Evolutionary conservation across 2,888 invertebrate genomes (phyloP), one percentile per base, ranked within the genome.

Genomic region (Encarsia formosa): DNA sequence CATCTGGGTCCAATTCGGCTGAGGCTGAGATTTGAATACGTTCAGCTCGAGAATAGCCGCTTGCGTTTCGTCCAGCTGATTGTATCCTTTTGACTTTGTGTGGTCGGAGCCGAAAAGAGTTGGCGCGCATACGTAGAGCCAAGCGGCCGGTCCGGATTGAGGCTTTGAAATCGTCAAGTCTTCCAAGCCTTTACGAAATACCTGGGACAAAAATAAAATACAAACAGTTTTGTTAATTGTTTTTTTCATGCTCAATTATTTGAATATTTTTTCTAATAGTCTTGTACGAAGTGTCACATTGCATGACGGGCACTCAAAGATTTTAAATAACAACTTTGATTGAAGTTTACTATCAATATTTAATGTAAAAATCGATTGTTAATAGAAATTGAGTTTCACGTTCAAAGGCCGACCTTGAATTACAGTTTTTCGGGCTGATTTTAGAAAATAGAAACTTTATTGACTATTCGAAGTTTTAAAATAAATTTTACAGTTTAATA

Each of bases 1-100:
- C 19, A 90, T 70, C 57, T 85, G 79, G 1, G 85, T 76, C 89
- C 89, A 90, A 45, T 84, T 84, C 0, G 88, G 85, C 64, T 88
- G 88, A 0, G 90, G 89, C 63, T 88, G 88, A 0, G 85, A 82
- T 48, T 87, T 68, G 31, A 90, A 66, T 0, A 90, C 86, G 40
- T 81, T 80, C 23, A 90, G 67, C 61, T 90, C 89, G 49, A 89
- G 68, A 0, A 84, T 82, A 11, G 88, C 77, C 2, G 83, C 83
- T 3, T 82, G 81, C 56, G 80, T 79, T 9, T 79, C 75, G 0
- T 79, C 74, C 5, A 87, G 68, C 47, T 82, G 81, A 5, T 73
- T 71, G 24, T 37, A 52, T 42, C 26, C 45, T 29, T 41, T 43
- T 13, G 52, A 49, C 26, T 29, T 39, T 15, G 24, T 29, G 9